Evolutionary conservation across 2,113 vertebrate genomes (phyloP).

Genomic region (Nibea coibor): DNA sequence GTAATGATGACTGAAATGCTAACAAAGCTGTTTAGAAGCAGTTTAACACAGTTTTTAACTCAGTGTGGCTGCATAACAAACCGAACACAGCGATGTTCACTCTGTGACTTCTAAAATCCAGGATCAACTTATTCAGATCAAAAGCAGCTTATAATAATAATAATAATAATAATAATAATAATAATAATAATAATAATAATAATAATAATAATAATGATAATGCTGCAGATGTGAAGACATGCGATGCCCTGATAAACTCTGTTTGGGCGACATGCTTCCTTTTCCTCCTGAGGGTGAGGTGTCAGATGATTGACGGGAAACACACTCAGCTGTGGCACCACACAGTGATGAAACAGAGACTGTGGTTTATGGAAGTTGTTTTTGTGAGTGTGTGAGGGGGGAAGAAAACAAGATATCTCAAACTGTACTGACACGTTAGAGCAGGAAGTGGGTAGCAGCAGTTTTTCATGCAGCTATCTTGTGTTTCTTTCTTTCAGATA

Average conservation of each 20-base stretch:
- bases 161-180: background rate
- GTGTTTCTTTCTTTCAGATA: too few relatives aligned
- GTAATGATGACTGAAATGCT: background rate
- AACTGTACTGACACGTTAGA: background rate
- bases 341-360: slow-evolving; percentile 10
- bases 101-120: background rate
- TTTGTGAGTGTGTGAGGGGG: background rate
- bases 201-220: background rate
- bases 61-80: background rate
- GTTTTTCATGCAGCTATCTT: too few relatives aligned
- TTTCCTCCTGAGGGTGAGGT: background rate
- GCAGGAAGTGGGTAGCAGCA: too few relatives aligned
- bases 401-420: background rate
- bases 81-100: background rate
- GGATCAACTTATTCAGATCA: background rate
- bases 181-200: background rate
- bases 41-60: background rate
- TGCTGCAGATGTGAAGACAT: background rate
- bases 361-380: slow-evolving; percentile 11
- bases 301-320: slow-evolving; percentile 30
- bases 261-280: background rate
- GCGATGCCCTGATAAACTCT: background rate
- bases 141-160: background rate
- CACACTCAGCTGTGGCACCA: slow-evolving; percentile 12
- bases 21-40: background rate